These are phyloP conservation scores for Brienomyrus longianalis DNA, from an alignment of 2,113 vertebrate species.

Conservation along the genomic window DNA sequence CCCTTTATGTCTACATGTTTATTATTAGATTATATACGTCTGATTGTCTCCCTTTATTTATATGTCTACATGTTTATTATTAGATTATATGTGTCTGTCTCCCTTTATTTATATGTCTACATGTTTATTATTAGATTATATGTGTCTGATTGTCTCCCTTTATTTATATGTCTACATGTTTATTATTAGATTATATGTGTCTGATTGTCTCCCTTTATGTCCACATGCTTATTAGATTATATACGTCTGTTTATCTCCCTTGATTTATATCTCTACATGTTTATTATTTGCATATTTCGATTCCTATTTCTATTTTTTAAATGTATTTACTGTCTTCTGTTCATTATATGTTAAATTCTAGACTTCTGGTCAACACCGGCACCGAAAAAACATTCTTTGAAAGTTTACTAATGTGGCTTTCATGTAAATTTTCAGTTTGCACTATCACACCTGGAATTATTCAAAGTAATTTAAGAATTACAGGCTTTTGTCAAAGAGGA, in stretches of 20 bases:
- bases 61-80: neutral
- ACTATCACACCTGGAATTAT: neutral
- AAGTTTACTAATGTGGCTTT: neutral
- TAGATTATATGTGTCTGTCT: too few species aligned
- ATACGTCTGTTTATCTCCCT: neutral
- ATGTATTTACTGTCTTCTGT: neutral
- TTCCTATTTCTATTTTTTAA: neutral
- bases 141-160: neutral
- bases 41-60: too few species aligned
- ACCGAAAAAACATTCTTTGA: neutral
- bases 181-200: neutral
- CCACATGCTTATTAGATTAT: neutral
- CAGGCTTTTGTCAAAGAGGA: neutral
- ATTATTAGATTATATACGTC: neutral
- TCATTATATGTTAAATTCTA: neutral
- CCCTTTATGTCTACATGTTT: neutral
- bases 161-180: neutral
- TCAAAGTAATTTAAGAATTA: neutral
- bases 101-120: neutral
- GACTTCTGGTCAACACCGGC: neutral
- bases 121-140: neutral
- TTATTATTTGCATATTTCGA: neutral
- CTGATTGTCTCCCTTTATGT: too few species aligned
- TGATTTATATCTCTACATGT: neutral
- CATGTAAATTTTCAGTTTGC: neutral